Base-by-base conservation (phyloP, 2,113 vertebrate species). In the Mionectes macconnelli region DNA sequence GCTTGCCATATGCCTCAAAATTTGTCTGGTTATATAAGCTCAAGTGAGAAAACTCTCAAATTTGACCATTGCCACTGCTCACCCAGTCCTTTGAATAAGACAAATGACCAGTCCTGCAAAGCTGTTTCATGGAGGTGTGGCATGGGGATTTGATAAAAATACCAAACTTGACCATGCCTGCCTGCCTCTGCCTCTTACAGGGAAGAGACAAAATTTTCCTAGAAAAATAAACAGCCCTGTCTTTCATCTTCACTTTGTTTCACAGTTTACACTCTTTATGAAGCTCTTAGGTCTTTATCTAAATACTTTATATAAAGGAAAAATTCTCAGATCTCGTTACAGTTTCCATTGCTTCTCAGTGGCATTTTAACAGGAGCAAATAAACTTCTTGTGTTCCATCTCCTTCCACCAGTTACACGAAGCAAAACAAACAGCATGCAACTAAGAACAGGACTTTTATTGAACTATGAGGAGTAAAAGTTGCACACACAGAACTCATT, bases 91-190 rank as follows among this genome's bases (percentile, higher is more conserved):
- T 31, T 27, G 14, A 62, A 82, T 21, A 11, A 87, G 24, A 27
- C 14, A 55, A 33, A 45, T 37, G 35, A 80, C 9, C 13, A 40
- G 22, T 57, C 22, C 22, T 55, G 9, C 12, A 55, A 19, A 10
- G 7, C 8, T 67, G 9, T 19, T 75, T 27, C 33, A 68, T 62
- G 28, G 39, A 73, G 8, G 5, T 2, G 0, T 8, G 6, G 4
- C 19, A 45, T 0, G 0, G 8, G 49, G 19, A 11, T 82, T 24
- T 27, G 42, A 33, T 24, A 12, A 66, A 70, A 8, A 39, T 6
- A 12, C 7, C 49, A 22, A 18, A 37, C 35, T 27, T 72, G 33
- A 55, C 6, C 1, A 7, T 28, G 17, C 7, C 22, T 78, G 8
- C 4, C 13, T 82, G 15, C 18, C 84, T 87, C 47, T 78, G 12